Evolutionary conservation across 2,797 vertebrate genomes (phyloP).

Genomic region (Florisuga fusca): DNA sequence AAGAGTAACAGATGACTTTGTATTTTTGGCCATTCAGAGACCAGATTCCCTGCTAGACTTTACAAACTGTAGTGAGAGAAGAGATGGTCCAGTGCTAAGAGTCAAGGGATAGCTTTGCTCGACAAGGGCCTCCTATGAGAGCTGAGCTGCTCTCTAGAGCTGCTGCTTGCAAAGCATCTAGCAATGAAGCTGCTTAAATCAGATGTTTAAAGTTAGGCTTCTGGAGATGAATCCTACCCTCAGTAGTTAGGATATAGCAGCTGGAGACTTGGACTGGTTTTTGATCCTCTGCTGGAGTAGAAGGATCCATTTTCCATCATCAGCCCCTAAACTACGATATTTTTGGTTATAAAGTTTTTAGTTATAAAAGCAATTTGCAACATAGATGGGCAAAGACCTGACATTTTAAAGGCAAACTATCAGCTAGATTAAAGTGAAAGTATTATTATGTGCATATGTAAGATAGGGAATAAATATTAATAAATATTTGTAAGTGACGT

Average conservation of each 20-base stretch:
- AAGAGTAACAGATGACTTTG: rapidly evolving
- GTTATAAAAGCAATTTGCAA: conserved; percentile 41
- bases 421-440: conserved; percentile 54
- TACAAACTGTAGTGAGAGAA: neutral
- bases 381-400: conserved; percentile 50
- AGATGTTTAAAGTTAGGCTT: neutral
- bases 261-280: neutral
- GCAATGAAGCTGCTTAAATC: neutral
- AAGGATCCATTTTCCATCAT: neutral
- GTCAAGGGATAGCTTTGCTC: neutral
- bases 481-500: conserved; percentile 70
- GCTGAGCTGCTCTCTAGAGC: neutral
- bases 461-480: conserved; percentile 53
- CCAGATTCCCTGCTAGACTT: neutral
- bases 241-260: neutral
- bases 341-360: conserved; percentile 3
- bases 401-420: conserved; percentile 68
- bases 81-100: neutral
- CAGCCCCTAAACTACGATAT: neutral
- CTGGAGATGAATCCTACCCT: neutral
- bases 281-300: neutral
- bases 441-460: conserved; percentile 64
- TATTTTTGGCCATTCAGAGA: neutral
- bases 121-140: neutral
- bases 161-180: neutral